Evolutionary conservation across 2,797 vertebrate genomes (phyloP), one percentile per base, ranked within the genome.

Genomic region (Diceros bicornis): DNA sequence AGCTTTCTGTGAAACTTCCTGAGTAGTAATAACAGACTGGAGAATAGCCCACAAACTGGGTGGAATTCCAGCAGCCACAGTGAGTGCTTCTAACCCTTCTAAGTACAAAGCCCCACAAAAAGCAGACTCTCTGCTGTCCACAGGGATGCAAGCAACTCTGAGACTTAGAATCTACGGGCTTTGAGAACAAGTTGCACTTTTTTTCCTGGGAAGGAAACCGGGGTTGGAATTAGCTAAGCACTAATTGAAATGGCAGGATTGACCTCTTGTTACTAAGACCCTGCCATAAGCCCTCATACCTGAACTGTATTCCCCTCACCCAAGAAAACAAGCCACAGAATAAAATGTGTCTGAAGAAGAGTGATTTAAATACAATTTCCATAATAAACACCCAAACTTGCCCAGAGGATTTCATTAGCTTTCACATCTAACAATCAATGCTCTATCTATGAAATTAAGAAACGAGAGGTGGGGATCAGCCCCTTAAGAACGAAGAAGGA

Each of bases 1-100:
- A 68, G 81, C 23, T 94, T 91, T 89, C 71, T 81, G 29, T 41
- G 78, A 94, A 86, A 89, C 25, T 94, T 57, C 59, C 77, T 89
- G 82, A 74, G 37, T 37, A 34, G 29, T 94, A 75, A 77, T 37
- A 82, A 82, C 34, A 86, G 34, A 82, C 27, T 47, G n/a, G 91
- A 75, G 64, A 62, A 34, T 29, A 86, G 25, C 17, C 84, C 91
- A 44, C 91, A 93, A 23, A 68, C 37, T 91, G 86, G 64, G 57
- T 78, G 47, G 37, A 61, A 68, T 64, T 71, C 64, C 83, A 91
- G 34, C 14, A 77, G 47, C 78, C 72, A 52, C 23, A 85, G 55
- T 21, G 18, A 89, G 23, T 57, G 29, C 5, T 55, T 91, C n/a
- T 52, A 74, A 71, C 61, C 11, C 14, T 57, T 14, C 1, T 29